Conservation (phyloP, 2,113 vertebrate species). For the Hydropotes inermis region DNA sequence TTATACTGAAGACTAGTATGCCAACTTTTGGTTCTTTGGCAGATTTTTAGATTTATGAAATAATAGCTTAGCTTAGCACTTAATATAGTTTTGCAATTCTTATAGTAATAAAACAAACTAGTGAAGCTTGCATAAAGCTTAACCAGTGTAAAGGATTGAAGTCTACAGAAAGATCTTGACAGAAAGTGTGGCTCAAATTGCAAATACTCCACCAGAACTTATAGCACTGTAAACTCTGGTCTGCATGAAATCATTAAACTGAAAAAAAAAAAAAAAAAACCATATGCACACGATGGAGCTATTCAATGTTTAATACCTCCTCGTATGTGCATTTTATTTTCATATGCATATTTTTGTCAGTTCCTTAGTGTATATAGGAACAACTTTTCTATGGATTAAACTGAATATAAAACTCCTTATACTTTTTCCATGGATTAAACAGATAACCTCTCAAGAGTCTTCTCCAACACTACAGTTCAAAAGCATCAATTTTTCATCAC, state of each 20-base stretch:
- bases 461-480: background rate
- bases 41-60: background rate
- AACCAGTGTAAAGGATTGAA: background rate
- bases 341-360: background rate
- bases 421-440: background rate
- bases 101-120: background rate
- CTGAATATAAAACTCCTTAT: background rate
- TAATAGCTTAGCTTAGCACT: background rate
- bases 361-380: background rate
- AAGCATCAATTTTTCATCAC: background rate
- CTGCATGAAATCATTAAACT: background rate
- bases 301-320: background rate
- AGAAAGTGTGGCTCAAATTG: background rate
- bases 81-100: background rate
- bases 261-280: background rate
- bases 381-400: background rate
- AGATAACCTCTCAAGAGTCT: background rate
- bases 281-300: background rate
- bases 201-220: background rate
- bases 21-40: background rate
- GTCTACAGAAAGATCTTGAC: background rate
- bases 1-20: background rate
- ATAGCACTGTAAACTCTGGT: background rate
- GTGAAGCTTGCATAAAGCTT: background rate
- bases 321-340: background rate